These are phyloP conservation scores for Kryptolebias ocellatus DNA, from an alignment of 2,797 vertebrate genomes.

Conservation along the genomic window DNA sequence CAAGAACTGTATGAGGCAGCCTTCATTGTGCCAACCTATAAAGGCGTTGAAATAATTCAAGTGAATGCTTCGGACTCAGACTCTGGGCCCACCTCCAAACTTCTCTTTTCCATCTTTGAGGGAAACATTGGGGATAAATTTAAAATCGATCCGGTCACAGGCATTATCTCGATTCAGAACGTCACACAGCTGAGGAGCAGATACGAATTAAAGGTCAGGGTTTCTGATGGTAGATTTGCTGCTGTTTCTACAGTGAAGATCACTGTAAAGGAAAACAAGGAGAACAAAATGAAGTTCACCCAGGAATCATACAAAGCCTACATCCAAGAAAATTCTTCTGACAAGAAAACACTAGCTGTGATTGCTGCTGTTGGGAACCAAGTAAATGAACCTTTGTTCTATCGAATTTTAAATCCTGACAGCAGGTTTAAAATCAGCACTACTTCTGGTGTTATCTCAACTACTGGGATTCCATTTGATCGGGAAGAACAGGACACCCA, in stretches of 20 bases:
- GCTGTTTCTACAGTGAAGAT: constrained; percentile 89
- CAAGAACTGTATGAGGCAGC: constrained; percentile 88
- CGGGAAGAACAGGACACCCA: constrained; percentile 89
- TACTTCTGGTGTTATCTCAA: constrained; percentile 94
- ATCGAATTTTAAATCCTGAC: constrained; percentile 93
- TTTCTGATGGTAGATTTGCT: constrained; percentile 93
- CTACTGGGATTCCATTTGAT: constrained; percentile 93
- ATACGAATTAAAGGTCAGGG: constrained; percentile 91
- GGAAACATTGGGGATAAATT: constrained; percentile 99
- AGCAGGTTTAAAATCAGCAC: constrained; percentile 90
- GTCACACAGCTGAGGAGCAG: constrained; percentile 94
- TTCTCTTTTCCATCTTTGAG: constrained; percentile 93
- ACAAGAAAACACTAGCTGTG: constrained; percentile 89
- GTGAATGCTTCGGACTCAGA: constrained; percentile 92
- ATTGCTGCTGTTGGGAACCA: constrained; percentile 92
- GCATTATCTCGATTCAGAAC: constrained; percentile 90
- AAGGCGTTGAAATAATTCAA: constrained; percentile 88
- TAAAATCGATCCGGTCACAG: constrained; percentile 84
- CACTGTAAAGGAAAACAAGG: constrained; percentile 91
- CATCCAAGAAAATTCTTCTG: constrained; percentile 89
- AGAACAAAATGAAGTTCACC: constrained; percentile 91
- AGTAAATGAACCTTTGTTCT: constrained; percentile 95
- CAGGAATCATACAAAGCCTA: constrained; percentile 87
- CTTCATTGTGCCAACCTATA: constrained; percentile 91
- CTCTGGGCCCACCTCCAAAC: constrained; percentile 87